Percentiles rank a stretch among this genome's conserved stretches.
Evolutionary conservation across 2,888 invertebrate genomes (phyloP).

Genomic region (Diploptera punctata): DNA sequence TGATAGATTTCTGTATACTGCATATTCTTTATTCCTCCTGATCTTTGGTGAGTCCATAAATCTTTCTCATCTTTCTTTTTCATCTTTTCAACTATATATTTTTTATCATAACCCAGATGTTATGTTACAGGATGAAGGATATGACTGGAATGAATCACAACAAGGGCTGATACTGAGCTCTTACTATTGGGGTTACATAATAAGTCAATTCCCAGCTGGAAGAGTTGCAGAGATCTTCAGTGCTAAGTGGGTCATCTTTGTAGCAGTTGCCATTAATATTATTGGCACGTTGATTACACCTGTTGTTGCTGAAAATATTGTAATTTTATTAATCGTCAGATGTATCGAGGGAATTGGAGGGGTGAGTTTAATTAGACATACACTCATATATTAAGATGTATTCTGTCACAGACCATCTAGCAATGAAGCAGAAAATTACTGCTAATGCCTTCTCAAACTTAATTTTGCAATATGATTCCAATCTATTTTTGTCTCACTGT

Average conservation of each 20-base stretch:
- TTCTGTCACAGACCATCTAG: too few relatives aligned
- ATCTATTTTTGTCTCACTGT: too few relatives aligned
- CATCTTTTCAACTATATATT: too few relatives aligned
- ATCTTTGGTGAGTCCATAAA: too few relatives aligned
- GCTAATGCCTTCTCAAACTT: too few relatives aligned
- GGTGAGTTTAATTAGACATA: conserved; percentile 53
- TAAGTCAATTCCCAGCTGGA: conserved; percentile 80
- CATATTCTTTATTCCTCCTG: too few relatives aligned
- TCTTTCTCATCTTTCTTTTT: too few relatives aligned
- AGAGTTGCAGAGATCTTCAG: conserved; percentile 81
- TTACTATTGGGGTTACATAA: conserved; percentile 87
- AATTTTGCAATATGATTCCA: too few relatives aligned
- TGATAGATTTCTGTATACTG: too few relatives aligned
- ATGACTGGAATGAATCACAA: conserved; percentile 72
- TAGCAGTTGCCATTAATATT: conserved; percentile 77
- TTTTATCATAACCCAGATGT: too few relatives aligned
- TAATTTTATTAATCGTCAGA: conserved; percentile 71
- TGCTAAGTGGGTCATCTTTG: conserved; percentile 89
- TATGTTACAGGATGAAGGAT: conserved; percentile 70
- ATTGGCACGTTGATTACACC: conserved; percentile 77
- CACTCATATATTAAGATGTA: too few relatives aligned
- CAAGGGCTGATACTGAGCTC: conserved; percentile 82
- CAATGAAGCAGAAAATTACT: too few relatives aligned
- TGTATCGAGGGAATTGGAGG: conserved; percentile 78
- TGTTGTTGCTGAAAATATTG: conserved; percentile 70